Conservation (phyloP, 2,113 vertebrate species). For the Alaudala cheleensis region DNA sequence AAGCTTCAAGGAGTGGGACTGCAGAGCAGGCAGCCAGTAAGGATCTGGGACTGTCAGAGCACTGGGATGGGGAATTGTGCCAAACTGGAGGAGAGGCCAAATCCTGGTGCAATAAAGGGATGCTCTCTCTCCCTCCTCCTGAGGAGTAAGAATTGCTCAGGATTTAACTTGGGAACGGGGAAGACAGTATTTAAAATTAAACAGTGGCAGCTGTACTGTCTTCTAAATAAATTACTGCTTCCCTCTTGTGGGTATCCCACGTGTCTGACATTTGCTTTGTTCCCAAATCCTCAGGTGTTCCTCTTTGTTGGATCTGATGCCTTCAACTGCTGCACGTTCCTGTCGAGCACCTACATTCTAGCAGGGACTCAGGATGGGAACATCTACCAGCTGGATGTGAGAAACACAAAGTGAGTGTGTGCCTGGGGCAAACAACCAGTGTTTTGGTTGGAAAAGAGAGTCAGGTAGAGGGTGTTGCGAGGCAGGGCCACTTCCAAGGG, state of each 20-base stretch:
- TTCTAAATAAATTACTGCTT: not conserved
- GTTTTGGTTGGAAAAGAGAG: not conserved
- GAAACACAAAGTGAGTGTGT: conserved; percentile 73
- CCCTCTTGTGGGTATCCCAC: not conserved
- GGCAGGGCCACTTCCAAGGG: not conserved
- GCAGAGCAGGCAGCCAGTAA: conserved; percentile 79
- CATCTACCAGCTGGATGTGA: conserved; percentile 80
- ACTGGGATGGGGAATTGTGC: not conserved
- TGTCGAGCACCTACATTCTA: conserved; percentile 75
- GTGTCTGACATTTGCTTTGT: not conserved
- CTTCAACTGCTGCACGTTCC: conserved; percentile 81
- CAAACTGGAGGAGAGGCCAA: not conserved
- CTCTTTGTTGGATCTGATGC: conserved; percentile 76
- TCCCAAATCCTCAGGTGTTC: conserved; percentile 68
- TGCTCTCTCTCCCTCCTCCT: not conserved
- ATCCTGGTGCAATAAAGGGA: not conserved
- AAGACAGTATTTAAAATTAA: not conserved
- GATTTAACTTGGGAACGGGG: not conserved
- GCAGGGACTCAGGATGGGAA: conserved; percentile 81
- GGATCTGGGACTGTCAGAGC: not conserved
- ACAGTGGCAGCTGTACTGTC: not conserved
- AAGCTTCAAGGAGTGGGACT: conserved; percentile 78
- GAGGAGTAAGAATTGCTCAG: not conserved
- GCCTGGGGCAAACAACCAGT: not conserved
- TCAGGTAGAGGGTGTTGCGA: not conserved